Base-by-base conservation (phyloP, 2,113 vertebrate species). In the Cyanoramphus novaezelandiae region DNA sequence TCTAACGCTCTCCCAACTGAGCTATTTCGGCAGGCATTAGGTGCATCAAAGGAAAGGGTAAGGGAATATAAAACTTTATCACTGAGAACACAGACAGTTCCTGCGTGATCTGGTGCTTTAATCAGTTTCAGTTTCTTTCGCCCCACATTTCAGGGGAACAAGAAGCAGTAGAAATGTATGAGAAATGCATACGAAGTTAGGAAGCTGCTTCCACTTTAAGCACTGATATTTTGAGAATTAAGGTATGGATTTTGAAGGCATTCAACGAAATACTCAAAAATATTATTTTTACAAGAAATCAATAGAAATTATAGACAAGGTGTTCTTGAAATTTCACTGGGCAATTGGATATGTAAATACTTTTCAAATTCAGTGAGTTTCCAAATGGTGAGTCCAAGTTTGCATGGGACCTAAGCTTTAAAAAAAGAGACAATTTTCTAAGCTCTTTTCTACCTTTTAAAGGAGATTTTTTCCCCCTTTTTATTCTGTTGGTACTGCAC, bases 1-100 rank as follows among this genome's bases (percentile, higher is more conserved):
- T 99, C 98, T 98, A 98, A 98, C 98, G 98, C 98, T 98, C 98
- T 98, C 98, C 98, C 98, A 98, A 97, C 98, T 98, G 98, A 98
- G 98, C 98, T 98, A 98, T 98, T 98, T 98, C 98, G 98, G 98
- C 33, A 59, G 57, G 3, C 2, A 5, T 9, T 16, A 10, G 9
- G 0, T 15, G 1, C 3, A 3, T 7, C 24, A 15, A 16, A 10
- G 16, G 31, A 59, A 67, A 62, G 75, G 2, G 6, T 8, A 43
- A 52, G 50, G 17, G 41, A 69, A 64, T 44, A 6, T 29, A 50
- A 53, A 33, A 14, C 3, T 33, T 47, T 37, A 27, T 10, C 49
- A 52, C 19, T 70, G 17, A 78, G 23, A 6, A 62, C 20, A 19
- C 8, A 47, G 29, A 57, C 77, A 50, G 10, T 2, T 35, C 20